These are phyloP conservation scores for Sitta europaea DNA, from an alignment of 2,113 vertebrate species.

Conservation along the genomic window DNA sequence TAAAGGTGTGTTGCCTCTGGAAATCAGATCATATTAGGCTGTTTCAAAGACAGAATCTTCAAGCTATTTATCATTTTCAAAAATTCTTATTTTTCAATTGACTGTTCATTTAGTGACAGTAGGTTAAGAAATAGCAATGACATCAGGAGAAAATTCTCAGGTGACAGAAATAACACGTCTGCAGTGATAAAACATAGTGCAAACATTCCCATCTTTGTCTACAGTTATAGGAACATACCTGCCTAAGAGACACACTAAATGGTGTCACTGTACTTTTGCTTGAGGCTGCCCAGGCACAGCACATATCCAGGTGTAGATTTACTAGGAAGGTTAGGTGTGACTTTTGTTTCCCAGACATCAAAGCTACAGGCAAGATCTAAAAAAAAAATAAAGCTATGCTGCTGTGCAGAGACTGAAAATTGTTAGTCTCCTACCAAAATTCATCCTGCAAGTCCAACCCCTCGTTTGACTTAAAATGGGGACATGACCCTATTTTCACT, in stretches of 20 bases:
- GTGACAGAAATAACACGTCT: background rate
- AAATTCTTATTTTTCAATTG: background rate
- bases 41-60: background rate
- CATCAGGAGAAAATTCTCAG: background rate
- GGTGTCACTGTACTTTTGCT: background rate
- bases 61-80: background rate
- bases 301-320: background rate
- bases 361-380: background rate
- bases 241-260: background rate
- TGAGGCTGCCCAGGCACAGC: background rate
- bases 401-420: background rate
- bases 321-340: background rate
- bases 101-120: background rate
- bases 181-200: rapidly evolving
- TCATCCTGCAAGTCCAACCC: background rate
- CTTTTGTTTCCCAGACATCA: background rate
- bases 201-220: background rate
- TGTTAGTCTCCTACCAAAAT: background rate
- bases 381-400: background rate
- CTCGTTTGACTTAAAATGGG: background rate
- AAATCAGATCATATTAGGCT: background rate
- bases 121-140: background rate
- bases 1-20: background rate
- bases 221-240: background rate
- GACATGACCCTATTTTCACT: background rate